Base-by-base conservation (phyloP, 2,797 vertebrate genomes). In the Spatula clypeata region DNA sequence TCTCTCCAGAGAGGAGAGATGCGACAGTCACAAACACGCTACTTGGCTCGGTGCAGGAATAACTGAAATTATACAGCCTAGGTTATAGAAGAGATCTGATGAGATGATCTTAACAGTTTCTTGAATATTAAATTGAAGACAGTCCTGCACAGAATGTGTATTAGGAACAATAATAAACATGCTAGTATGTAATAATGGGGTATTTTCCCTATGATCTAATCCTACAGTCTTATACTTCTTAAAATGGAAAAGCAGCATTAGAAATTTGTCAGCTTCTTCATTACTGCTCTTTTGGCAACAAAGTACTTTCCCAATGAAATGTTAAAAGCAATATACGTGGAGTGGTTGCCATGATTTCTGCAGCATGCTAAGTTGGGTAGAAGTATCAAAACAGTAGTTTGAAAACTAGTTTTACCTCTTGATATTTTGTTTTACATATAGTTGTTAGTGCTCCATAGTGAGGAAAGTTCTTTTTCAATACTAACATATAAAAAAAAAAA, bases 41-140 rank as follows among this genome's bases (percentile, higher is more conserved):
- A 38, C 79, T 86, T 91, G 72, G 5, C 45, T 94, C 47, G n/a
- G 20, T 27, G 38, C 38, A 47, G 76, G 70, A 90, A 34, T 51
- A 88, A 84, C 31, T 42, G 81, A 80, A 90, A 93, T 79, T 67
- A 42, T 66, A 40, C 49, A 67, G 77, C 80, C 92, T 40, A 64
- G 73, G 2, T 53, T 81, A 3, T 3, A 49, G 67, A 64, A 58
- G 49, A 80, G 58, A 69, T 76, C 66, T 49, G 66, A 70, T 80
- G 55, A 45, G 24, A 11, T 79, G 72, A 79, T 54, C 88, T 58
- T 90, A 76, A 55, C 0, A 0, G 4, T 67, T 51, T 73, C 83
- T 94, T 82, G 73, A 76, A 61, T 94, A 45, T 82, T 88, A 88
- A 90, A 61, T 62, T 86, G 42, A n/a, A 79, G 93, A 23, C 13